These are phyloP conservation scores for Takifugu rubripes DNA, from an alignment of 2,797 vertebrate genomes.

Conservation along the genomic window DNA sequence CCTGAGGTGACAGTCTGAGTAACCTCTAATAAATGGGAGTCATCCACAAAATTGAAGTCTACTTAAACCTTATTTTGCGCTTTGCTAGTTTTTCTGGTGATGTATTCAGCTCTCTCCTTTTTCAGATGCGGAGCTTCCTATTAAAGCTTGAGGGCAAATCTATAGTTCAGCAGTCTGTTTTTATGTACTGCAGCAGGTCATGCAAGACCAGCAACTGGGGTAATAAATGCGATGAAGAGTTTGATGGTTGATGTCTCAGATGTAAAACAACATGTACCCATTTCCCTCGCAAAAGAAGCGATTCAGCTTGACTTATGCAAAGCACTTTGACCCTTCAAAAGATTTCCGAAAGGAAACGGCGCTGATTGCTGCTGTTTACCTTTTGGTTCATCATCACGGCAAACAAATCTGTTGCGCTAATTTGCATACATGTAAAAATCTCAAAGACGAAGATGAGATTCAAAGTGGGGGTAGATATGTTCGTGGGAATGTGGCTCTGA, in stretches of 20 bases:
- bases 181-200: conserved; percentile 36
- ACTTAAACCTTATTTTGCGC: background rate
- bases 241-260: conserved; percentile 31
- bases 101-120: conserved; percentile 11
- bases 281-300: conserved; percentile 33
- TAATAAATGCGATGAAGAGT: conserved; percentile 32
- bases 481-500: no score
- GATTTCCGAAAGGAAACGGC: conserved; percentile 34
- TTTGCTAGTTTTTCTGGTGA: conserved; percentile 8
- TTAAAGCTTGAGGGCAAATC: conserved; percentile 36
- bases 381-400: conserved; percentile 31
- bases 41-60: conserved; percentile 1
- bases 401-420: conserved; percentile 61
- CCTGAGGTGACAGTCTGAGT: no score
- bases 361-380: conserved; percentile 52
- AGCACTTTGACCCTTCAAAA: conserved; percentile 48
- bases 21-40: background rate
- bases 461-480: conserved; percentile 35
- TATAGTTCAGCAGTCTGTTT: conserved; percentile 36
- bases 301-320: conserved; percentile 56
- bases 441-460: conserved; percentile 49
- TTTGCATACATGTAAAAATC: conserved; percentile 64
- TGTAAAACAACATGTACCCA: conserved; percentile 42
- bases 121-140: conserved; percentile 8
- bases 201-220: conserved; percentile 12